Evolutionary conservation across 2,888 invertebrate genomes (phyloP), one percentile per base, ranked within the genome.

Genomic region (Oasisia sp.): DNA sequence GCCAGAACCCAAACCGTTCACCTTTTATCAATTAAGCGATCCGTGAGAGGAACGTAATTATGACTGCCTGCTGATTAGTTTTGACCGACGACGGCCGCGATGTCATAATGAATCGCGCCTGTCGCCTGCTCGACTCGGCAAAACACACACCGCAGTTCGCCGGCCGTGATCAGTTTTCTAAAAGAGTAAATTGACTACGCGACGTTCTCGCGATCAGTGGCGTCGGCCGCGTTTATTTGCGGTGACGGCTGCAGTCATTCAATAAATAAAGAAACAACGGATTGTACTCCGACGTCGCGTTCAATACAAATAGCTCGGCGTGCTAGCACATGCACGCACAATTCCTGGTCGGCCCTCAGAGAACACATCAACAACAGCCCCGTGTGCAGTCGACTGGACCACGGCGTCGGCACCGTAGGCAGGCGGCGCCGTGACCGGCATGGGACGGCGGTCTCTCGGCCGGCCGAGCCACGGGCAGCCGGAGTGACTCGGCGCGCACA

Each of bases 161-260:
- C 38, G 27, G 27, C 27, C n/a, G 74, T 74, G 74, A 74, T 74
- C 74, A 74, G 74, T 74, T 74, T 74, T 74, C n/a, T 74, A 74
- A 74, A 1, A 4, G 74, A 74, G 74, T 27, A 74, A 74, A 74
- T 14, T 74, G 74, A 74, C 74, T 74, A 74, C 27, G 27, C 74
- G 74, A 74, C 74, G 74, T 5, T 5, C 74, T 0, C 74, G 27
- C 74, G 27, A 74, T 74, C 74, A 27, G 74, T 27, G 74, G 1
- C 74, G 74, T 7, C 74, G 74, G 74, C 27, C 74, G 74, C 27
- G 74, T 74, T 74, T 74, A 74, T 74, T 74, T 74, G 27, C 7
- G 74, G 74, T 74, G 74, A 74, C 74, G 74, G 74, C 74, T 19
- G 27, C 74, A 74, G 74, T 74, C 74, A 74, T 74, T 74, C 74